phyloP scores from a whole-genome alignment of 2,888 invertebrate genomes.

The Melipona bicolor region DNA sequence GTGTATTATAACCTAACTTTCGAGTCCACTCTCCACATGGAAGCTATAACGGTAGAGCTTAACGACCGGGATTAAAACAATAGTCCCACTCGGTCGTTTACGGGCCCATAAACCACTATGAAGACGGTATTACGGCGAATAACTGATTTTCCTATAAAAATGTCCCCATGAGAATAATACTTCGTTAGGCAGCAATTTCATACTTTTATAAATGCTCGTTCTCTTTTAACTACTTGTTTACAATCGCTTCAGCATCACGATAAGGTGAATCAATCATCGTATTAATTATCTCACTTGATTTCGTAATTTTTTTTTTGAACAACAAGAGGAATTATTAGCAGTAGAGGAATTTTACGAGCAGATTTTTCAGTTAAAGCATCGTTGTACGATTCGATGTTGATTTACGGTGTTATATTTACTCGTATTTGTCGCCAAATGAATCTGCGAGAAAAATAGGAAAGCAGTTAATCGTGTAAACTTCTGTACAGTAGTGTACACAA shows the following conservation, averaged over 20 bases:
- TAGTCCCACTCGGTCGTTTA: slow-evolving; percentile 6
- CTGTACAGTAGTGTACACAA: neutral
- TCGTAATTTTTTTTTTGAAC: too few relatives aligned
- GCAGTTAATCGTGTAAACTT: neutral
- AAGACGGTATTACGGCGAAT: slow-evolving; percentile 4
- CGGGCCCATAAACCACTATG: neutral
- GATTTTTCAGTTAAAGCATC: too few relatives aligned
- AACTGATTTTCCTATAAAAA: neutral
- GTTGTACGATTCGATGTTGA: too few relatives aligned
- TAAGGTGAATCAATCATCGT: too few relatives aligned
- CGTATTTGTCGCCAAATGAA: too few relatives aligned
- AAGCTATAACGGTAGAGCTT: slow-evolving; percentile 6
- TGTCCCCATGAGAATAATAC: neutral
- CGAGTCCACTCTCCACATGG: neutral
- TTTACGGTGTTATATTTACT: too few relatives aligned
- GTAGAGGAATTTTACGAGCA: too few relatives aligned
- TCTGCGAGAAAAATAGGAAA: neutral
- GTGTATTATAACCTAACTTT: slow-evolving; percentile 10
- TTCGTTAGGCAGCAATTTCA: neutral
- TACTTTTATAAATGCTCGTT: neutral
- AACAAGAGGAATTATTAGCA: too few relatives aligned
- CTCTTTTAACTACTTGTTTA: too few relatives aligned
- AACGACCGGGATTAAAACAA: slow-evolving; percentile 25
- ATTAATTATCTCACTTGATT: too few relatives aligned
- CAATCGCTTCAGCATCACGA: too few relatives aligned